phyloP scores from a whole-genome alignment of 2,888 invertebrate species.

The Dasypogon diadema region DNA sequence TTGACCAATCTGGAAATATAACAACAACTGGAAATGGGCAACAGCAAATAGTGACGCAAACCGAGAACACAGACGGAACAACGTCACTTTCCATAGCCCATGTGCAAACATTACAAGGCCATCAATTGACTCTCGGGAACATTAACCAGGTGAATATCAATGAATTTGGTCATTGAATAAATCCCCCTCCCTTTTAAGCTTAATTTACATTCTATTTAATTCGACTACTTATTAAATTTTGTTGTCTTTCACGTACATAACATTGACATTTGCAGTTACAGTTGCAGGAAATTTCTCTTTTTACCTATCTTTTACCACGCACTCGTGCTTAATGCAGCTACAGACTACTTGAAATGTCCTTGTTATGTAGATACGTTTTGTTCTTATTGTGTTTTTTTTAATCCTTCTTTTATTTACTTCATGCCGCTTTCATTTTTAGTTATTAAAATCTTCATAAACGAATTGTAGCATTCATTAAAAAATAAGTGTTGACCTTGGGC shows the following conservation, averaged over 20 bases:
- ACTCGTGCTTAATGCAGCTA: too few relatives aligned
- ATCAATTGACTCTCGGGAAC: constrained; percentile 67
- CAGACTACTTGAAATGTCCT: not conserved
- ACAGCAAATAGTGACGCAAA: constrained; percentile 66
- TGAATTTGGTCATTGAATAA: constrained; percentile 62
- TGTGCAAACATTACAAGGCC: constrained; percentile 68
- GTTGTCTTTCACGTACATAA: too few relatives aligned
- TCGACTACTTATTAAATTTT: not conserved
- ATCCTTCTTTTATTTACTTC: not conserved
- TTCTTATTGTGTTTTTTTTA: not conserved
- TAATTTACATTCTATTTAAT: not conserved
- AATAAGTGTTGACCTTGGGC: constrained; percentile 46
- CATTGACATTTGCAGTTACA: constrained; percentile 36
- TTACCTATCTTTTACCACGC: too few relatives aligned
- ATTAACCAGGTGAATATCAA: constrained; percentile 69
- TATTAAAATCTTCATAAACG: not conserved
- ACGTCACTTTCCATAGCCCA: constrained; percentile 68
- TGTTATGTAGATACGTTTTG: constrained; percentile 17
- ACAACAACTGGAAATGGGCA: constrained; percentile 62
- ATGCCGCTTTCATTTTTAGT: constrained; percentile 28
- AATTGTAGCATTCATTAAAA: not conserved
- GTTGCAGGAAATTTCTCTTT: too few relatives aligned
- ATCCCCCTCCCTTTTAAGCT: constrained; percentile 57
- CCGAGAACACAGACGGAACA: constrained; percentile 68
- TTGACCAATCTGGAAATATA: constrained; percentile 67